A percentile compares a stretch with the other conserved stretches of the same genome.
These are phyloP conservation scores for Venturia canescens DNA, from an alignment of 1,140 invertebrate species.

Conservation along the genomic window DNA sequence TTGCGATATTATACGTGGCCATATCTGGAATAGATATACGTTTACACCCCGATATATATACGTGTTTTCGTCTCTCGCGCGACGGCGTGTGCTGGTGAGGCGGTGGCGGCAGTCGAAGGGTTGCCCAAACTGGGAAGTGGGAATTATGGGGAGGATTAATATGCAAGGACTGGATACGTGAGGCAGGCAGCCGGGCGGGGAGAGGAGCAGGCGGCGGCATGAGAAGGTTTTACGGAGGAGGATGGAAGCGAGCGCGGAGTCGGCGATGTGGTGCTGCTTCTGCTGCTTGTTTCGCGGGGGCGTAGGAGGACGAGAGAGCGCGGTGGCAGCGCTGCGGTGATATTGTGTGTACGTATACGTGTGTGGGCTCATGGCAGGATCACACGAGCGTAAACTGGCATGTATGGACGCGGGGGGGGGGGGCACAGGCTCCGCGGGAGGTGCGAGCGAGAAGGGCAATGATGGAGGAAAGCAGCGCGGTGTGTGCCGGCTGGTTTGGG, in stretches of 20 bases:
- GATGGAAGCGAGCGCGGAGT: constrained; percentile 40
- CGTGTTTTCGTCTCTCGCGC: constrained; percentile 60
- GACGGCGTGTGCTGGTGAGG: constrained; percentile 60
- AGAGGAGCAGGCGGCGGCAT: constrained; percentile 54
- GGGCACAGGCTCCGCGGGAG: constrained; percentile 23
- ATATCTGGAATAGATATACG: constrained; percentile 39
- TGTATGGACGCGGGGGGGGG: neutral
- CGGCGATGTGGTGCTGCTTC: constrained; percentile 28
- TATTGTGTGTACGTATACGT: neutral
- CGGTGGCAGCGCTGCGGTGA: neutral
- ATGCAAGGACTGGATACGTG: constrained; percentile 78
- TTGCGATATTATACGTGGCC: constrained; percentile 54
- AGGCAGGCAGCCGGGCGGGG: constrained; percentile 64
- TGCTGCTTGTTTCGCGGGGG: neutral
- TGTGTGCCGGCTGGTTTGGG: no score
- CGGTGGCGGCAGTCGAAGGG: constrained; percentile 70
- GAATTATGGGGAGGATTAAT: constrained; percentile 78
- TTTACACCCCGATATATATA: constrained; percentile 49
- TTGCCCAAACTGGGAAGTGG: constrained; percentile 78
- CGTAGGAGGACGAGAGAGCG: constrained; percentile 33
- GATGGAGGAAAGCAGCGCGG: constrained; percentile 61
- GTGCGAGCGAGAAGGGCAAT: constrained; percentile 31
- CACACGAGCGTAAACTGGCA: no score
- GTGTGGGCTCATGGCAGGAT: neutral
- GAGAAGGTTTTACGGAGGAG: constrained; percentile 17